A percentile compares a stretch with the other conserved stretches of the same genome.
These are phyloP conservation scores for Platysteira castanea DNA, from an alignment of 2,113 vertebrate species.

Conservation along the genomic window DNA sequence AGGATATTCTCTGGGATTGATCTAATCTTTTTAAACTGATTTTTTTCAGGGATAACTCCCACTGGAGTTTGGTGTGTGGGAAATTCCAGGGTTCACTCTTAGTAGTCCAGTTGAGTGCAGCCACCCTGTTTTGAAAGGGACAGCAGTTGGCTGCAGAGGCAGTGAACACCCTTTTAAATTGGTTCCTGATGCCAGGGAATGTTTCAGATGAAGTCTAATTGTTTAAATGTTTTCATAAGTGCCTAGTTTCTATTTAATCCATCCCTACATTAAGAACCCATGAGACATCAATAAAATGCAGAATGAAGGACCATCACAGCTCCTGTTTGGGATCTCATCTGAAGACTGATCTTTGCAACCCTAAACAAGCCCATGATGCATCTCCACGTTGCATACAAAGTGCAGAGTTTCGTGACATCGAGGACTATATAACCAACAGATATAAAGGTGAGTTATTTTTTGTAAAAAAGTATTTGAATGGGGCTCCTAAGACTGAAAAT, in stretches of 20 bases:
- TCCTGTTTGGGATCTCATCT: not conserved
- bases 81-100: not conserved
- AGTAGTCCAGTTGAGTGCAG: not conserved
- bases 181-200: not conserved
- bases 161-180: not conserved
- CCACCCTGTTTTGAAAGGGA: not conserved
- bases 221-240: not conserved
- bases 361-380: not conserved
- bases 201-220: not conserved
- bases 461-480: not conserved
- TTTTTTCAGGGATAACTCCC: not conserved
- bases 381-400: not conserved
- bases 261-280: not conserved
- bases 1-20: not conserved
- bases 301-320: not conserved
- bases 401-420: not conserved
- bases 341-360: not conserved
- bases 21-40: not conserved
- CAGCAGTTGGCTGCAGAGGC: not conserved
- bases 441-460: not conserved
- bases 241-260: not conserved
- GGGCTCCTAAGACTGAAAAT: not conserved
- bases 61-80: rapidly evolving
- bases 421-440: not conserved
- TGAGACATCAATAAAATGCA: not conserved